Evolutionary conservation across 2,113 vertebrate genomes (phyloP).

Genomic region (Pangasianodon gigas): DNA sequence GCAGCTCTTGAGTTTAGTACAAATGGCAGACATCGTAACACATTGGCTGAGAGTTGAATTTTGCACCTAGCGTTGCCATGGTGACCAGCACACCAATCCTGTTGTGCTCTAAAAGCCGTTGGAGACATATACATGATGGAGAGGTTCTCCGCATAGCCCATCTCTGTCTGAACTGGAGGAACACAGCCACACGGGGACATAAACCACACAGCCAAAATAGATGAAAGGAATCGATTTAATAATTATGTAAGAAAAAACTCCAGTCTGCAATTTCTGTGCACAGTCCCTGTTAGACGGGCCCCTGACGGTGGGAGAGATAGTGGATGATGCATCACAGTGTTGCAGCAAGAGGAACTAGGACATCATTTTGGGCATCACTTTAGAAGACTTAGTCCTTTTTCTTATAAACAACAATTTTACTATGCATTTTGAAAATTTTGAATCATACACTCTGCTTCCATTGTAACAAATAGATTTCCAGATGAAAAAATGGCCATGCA

Average conservation of each 20-base stretch:
- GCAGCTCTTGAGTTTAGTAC: slow-evolving; percentile 23
- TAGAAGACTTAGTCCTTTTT: background rate
- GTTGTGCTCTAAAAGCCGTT: slow-evolving; percentile 30
- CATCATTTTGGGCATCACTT: background rate
- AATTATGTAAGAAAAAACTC: background rate
- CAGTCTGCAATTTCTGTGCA: background rate
- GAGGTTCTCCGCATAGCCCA: slow-evolving; percentile 16
- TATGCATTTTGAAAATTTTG: background rate
- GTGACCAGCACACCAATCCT: slow-evolving; percentile 47
- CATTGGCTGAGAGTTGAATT: slow-evolving; percentile 43
- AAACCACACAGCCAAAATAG: slow-evolving; percentile 5
- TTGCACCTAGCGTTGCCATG: slow-evolving; percentile 56
- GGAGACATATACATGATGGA: slow-evolving; percentile 25
- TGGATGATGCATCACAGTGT: slow-evolving; percentile 9
- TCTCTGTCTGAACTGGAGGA: background rate
- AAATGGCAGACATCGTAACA: slow-evolving; percentile 43
- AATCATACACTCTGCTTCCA: background rate
- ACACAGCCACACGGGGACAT: background rate
- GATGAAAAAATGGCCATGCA: background rate
- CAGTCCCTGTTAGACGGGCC: background rate
- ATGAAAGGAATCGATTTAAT: slow-evolving; percentile 10
- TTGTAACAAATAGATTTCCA: background rate
- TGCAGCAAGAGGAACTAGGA: background rate
- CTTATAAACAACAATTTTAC: background rate
- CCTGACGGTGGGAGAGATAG: background rate